phyloP scores from a whole-genome alignment of 1,140 invertebrate species.

The Apis dorsata region DNA sequence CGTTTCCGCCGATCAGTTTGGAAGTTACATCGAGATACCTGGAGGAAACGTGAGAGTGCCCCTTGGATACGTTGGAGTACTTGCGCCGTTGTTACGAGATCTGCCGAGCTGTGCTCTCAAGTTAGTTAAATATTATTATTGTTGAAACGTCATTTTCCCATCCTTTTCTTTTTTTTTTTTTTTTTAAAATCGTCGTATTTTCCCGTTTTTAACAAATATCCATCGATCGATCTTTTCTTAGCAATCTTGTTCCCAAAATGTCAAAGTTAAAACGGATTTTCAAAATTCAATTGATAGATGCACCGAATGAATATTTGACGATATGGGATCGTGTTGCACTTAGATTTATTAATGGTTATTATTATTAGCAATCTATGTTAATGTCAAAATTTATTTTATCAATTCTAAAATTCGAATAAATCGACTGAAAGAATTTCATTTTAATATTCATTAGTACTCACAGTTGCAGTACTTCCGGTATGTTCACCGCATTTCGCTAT shows the following conservation, averaged over 20 bases:
- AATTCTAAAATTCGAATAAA: not conserved
- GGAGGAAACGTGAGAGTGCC: conserved; percentile 84
- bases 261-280: not conserved
- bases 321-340: not conserved
- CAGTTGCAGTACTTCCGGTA: no score
- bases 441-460: no score
- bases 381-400: not conserved
- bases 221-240: not conserved
- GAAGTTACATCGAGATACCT: conserved; percentile 84
- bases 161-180: no score
- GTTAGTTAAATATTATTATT: conserved; percentile 35
- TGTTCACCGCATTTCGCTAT: no score
- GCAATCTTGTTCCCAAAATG: no score
- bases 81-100: conserved; percentile 83
- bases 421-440: no score
- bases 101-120: conserved; percentile 77
- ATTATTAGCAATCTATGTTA: not conserved
- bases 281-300: not conserved
- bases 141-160: not conserved
- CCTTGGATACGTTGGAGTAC: conserved; percentile 83
- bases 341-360: not conserved
- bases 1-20: conserved; percentile 85
- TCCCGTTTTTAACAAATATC: not conserved
- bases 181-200: not conserved
- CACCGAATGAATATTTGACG: not conserved